Conservation (phyloP, 2,113 vertebrate species). For the Nettapus auritus region DNA sequence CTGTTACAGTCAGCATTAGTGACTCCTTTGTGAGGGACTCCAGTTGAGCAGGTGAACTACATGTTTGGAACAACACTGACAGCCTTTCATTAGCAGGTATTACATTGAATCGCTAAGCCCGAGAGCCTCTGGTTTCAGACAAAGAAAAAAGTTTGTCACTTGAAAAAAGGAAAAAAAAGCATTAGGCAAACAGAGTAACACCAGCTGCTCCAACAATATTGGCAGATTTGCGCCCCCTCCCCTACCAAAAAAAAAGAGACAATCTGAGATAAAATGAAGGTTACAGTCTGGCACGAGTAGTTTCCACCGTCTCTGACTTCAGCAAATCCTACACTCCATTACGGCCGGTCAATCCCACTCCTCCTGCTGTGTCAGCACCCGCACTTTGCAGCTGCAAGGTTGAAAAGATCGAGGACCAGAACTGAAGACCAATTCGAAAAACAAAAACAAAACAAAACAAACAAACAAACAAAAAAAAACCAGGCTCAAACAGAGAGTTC, state of each 20-base stretch:
- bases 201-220: not conserved
- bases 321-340: not conserved
- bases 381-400: not conserved
- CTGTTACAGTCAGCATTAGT: not conserved
- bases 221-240: not conserved
- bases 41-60: not conserved
- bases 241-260: not conserved
- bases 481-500: not conserved
- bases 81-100: not conserved
- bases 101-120: not conserved
- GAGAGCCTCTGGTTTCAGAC: not conserved
- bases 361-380: not conserved
- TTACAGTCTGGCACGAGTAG: fast-evolving
- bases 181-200: not conserved
- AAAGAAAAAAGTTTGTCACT: not conserved
- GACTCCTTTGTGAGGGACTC: not conserved
- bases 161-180: not conserved
- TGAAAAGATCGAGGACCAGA: not conserved
- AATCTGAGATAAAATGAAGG: not conserved
- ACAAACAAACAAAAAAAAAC: fast-evolving
- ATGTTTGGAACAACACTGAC: not conserved
- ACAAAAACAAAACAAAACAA: not conserved
- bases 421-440: not conserved
- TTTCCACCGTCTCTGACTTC: not conserved
- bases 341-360: not conserved